Evolutionary conservation across 2,888 invertebrate species (phyloP).

Genomic region (Tenthredo notha): DNA sequence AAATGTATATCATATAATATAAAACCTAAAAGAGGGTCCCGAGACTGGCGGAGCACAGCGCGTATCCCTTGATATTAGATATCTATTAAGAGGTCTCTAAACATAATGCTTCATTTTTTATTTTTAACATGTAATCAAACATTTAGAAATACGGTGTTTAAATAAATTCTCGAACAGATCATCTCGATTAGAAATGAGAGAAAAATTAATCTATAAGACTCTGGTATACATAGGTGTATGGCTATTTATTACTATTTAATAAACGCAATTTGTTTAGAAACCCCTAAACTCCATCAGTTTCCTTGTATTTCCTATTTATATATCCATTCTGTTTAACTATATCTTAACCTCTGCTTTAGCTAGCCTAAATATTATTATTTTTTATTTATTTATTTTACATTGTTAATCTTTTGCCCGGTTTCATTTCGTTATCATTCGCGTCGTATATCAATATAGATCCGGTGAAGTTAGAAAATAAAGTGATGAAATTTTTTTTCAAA

Average conservation of each 20-base stretch:
- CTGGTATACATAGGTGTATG: not conserved
- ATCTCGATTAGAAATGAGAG: not conserved
- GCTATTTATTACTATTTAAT: not conserved
- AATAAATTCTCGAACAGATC: not conserved
- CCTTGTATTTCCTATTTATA: constrained; percentile 42
- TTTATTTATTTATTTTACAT: constrained; percentile 52
- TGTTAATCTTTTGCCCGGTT: constrained; percentile 32
- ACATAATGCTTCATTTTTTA: constrained; percentile 13
- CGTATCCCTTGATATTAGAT: constrained; percentile 58
- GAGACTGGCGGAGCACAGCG: constrained; percentile 74
- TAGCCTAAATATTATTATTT: constrained; percentile 63
- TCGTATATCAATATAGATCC: not conserved
- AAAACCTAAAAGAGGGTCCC: constrained; percentile 77
- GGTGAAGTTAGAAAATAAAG: constrained; percentile 29
- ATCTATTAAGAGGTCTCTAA: constrained; percentile 41
- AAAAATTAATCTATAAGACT: not conserved
- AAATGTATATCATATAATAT: constrained; percentile 72
- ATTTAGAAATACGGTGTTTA: not conserved
- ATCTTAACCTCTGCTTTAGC: constrained; percentile 63
- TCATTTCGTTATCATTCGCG: not conserved
- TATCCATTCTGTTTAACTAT: constrained; percentile 48
- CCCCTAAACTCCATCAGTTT: constrained; percentile 40
- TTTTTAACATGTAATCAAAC: not conserved
- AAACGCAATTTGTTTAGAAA: constrained; percentile 35
- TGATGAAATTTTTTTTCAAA: not conserved